phyloP scores from a whole-genome alignment of 2,113 vertebrate species.

The Dasyurus viverrinus region DNA sequence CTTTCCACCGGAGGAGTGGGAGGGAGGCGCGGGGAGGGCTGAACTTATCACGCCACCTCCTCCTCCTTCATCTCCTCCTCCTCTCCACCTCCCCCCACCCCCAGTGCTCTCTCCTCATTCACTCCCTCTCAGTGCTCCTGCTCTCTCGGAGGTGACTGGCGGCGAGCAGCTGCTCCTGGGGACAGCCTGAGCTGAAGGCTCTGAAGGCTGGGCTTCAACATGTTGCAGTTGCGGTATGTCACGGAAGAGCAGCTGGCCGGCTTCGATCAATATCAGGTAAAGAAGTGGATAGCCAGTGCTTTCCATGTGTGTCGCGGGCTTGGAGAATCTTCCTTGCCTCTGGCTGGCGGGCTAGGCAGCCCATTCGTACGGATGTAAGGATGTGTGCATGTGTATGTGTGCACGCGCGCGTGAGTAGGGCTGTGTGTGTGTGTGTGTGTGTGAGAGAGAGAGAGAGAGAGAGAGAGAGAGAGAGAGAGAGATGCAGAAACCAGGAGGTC shows the following conservation, averaged over 20 bases:
- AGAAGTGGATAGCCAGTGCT: not conserved
- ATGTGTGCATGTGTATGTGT: not conserved
- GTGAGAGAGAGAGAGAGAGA: not conserved
- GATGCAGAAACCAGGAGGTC: no score
- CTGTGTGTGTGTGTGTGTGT: not conserved
- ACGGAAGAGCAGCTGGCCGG: conserved; percentile 78
- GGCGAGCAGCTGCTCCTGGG: not conserved
- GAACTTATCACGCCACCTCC: not conserved
- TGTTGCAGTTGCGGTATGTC: conserved; percentile 77
- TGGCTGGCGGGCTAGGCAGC: no score
- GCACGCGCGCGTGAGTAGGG: no score
- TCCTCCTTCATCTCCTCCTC: not conserved
- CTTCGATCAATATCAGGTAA: conserved; percentile 83
- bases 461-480: no score
- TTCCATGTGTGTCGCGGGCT: not conserved
- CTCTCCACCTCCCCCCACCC: not conserved
- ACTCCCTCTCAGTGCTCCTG: not conserved
- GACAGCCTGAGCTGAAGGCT: not conserved
- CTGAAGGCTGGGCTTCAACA: conserved; percentile 25
- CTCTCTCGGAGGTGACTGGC: not conserved
- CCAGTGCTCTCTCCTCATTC: not conserved
- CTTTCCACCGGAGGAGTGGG: not conserved
- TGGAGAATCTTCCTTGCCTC: not conserved
- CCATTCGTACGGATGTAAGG: not conserved
- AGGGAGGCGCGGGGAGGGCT: not conserved